These are phyloP conservation scores for Megastigmus dorsalis DNA, from an alignment of 2,888 invertebrate genomes.

Conservation along the genomic window DNA sequence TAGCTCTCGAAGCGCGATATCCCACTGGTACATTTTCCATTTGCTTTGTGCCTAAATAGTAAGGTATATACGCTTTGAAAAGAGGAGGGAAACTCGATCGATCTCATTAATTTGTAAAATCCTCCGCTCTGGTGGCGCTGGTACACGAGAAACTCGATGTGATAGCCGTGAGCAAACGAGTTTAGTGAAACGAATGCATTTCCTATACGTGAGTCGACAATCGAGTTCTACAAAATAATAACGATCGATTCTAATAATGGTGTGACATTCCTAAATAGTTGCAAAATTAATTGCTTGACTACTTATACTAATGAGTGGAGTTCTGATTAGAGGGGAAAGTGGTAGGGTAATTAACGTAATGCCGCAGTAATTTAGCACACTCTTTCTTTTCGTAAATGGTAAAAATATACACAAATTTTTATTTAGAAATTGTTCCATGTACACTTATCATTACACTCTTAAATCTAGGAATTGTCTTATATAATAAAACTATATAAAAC, in stretches of 20 bases:
- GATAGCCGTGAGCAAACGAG: slow-evolving; percentile 14
- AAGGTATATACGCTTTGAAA: too few relatives aligned
- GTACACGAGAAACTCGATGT: not conserved
- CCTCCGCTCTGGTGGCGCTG: too few relatives aligned
- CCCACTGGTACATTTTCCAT: not conserved
- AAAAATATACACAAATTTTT: slow-evolving; percentile 30
- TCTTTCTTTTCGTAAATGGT: slow-evolving; percentile 3
- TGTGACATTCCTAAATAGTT: not conserved
- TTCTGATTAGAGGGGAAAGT: slow-evolving; percentile 10
- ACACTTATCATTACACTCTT: not conserved
- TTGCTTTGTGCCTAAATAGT: too few relatives aligned
- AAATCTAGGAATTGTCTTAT: slow-evolving; percentile 12
- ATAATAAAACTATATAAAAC: slow-evolving; percentile 10
- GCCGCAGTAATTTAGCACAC: not conserved
- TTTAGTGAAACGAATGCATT: slow-evolving; percentile 20
- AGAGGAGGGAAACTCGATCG: not conserved
- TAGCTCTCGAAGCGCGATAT: too few relatives aligned
- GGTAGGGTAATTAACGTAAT: not conserved
- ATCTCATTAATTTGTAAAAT: slow-evolving; percentile 21
- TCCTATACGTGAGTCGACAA: slow-evolving; percentile 4
- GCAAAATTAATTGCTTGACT: slow-evolving; percentile 14
- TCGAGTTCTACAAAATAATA: slow-evolving; percentile 28
- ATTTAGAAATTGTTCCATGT: slow-evolving; percentile 2
- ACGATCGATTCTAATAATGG: slow-evolving; percentile 10
- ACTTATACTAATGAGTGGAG: not conserved